Evolutionary conservation across 1,140 invertebrate species (phyloP).

Genomic region (Caenorhabditis remanei): DNA sequence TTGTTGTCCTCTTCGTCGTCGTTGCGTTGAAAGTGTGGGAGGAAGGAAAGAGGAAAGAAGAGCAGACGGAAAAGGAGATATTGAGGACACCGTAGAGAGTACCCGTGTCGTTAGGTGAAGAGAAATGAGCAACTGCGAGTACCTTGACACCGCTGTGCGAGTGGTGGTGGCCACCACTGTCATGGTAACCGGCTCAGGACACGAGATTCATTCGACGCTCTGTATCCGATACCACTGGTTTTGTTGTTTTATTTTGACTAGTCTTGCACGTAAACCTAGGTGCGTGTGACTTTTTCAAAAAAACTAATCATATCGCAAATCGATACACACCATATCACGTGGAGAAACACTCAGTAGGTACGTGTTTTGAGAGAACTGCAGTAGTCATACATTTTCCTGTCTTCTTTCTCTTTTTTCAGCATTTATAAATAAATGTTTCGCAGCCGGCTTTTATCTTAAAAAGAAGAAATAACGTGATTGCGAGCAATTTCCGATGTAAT

Average conservation of each 20-base stretch:
- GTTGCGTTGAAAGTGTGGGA: neutral
- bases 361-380: neutral
- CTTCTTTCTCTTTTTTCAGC: neutral
- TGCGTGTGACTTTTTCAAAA: neutral
- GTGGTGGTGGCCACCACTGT: neutral
- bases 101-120: neutral
- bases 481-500: no score
- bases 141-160: neutral
- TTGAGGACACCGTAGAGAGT: neutral
- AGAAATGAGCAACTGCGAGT: slow-evolving; percentile 10
- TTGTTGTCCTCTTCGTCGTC: no score
- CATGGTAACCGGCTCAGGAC: neutral
- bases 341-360: no score
- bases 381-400: neutral
- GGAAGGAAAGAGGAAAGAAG: neutral
- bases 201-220: neutral
- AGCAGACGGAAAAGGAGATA: neutral
- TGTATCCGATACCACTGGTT: no score
- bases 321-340: no score
- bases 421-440: no score
- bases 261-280: neutral
- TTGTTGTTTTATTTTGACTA: no score
- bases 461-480: no score
- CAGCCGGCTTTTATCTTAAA: no score
- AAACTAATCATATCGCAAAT: no score